Percentiles rank a stretch among this genome's conserved stretches.
phyloP scores from a whole-genome alignment of 2,888 invertebrate species.

The Scaptomyza flava region DNA sequence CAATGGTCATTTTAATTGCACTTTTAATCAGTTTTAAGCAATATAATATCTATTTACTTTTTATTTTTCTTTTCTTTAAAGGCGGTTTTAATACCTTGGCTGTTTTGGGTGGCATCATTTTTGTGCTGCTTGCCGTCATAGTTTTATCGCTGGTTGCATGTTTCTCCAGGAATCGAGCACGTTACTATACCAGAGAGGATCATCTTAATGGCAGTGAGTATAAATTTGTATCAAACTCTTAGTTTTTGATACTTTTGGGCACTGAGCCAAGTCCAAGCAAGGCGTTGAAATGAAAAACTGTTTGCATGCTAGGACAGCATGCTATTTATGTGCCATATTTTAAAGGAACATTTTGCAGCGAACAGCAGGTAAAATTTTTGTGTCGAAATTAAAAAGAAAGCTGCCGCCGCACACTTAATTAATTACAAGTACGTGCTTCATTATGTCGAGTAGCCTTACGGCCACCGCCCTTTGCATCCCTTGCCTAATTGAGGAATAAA shows the following conservation, averaged over 20 bases:
- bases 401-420: slow-evolving; percentile 73
- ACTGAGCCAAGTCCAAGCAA: slow-evolving; percentile 46
- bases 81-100: slow-evolving; percentile 86
- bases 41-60: background rate
- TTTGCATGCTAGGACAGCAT: slow-evolving; percentile 28
- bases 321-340: slow-evolving; percentile 44
- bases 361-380: slow-evolving; percentile 37
- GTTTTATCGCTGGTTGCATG: slow-evolving; percentile 85
- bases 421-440: slow-evolving; percentile 77
- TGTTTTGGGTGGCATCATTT: slow-evolving; percentile 84
- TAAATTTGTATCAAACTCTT: background rate
- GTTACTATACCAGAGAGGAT: slow-evolving; percentile 93
- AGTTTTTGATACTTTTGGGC: slow-evolving; percentile 34
- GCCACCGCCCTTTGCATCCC: background rate
- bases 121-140: slow-evolving; percentile 83
- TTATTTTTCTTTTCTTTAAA: slow-evolving; percentile 71
- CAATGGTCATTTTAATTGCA: background rate
- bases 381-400: slow-evolving; percentile 69
- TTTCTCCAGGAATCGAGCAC: slow-evolving; percentile 89
- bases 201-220: slow-evolving; percentile 83
- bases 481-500: slow-evolving; percentile 70
- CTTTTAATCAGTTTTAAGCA: too few species aligned
- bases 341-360: background rate
- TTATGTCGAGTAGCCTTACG: slow-evolving; percentile 51
- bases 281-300: slow-evolving; percentile 61